phyloP scores from a whole-genome alignment of 2,797 vertebrate species.

The Micromesistius poutassou region DNA sequence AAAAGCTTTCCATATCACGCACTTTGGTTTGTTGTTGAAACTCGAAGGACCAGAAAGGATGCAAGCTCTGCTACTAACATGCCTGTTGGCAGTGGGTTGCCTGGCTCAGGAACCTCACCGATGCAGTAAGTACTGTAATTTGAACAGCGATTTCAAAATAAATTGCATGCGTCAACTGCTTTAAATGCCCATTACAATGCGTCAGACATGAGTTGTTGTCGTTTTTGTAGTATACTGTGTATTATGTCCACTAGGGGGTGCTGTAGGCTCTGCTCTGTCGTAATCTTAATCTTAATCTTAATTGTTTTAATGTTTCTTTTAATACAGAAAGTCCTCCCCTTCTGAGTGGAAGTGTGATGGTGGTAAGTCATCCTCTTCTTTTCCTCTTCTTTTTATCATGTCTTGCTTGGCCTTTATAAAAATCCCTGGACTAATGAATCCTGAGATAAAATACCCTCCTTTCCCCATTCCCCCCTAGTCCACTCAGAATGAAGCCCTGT shows the following conservation, averaged over 20 bases:
- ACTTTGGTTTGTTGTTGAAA: neutral
- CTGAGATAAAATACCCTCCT: neutral
- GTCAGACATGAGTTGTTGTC: no score
- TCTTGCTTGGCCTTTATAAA: neutral
- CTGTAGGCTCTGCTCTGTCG: neutral
- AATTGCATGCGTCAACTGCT: no score
- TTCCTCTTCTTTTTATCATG: neutral
- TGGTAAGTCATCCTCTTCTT: constrained; percentile 54
- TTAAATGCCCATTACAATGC: no score
- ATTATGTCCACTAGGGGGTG: neutral
- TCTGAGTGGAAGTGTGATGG: constrained; percentile 51
- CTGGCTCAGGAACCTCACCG: constrained; percentile 54
- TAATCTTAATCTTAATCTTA: neutral
- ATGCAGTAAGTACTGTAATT: constrained; percentile 62
- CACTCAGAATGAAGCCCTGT: constrained; percentile 55
- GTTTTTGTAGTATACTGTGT: neutral
- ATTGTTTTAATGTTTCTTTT: neutral
- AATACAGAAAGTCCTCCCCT: constrained; percentile 63
- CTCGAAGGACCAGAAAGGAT: constrained; percentile 26
- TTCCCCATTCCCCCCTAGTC: constrained; percentile 44
- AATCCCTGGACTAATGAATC: neutral
- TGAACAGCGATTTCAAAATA: neutral
- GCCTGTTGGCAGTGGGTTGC: constrained; percentile 38
- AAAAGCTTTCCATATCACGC: neutral
- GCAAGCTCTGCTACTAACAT: constrained; percentile 36